Evolutionary conservation across 53 echinoderm and acorn worm species (phyloP).

Genomic region (Stichopus horrens): DNA sequence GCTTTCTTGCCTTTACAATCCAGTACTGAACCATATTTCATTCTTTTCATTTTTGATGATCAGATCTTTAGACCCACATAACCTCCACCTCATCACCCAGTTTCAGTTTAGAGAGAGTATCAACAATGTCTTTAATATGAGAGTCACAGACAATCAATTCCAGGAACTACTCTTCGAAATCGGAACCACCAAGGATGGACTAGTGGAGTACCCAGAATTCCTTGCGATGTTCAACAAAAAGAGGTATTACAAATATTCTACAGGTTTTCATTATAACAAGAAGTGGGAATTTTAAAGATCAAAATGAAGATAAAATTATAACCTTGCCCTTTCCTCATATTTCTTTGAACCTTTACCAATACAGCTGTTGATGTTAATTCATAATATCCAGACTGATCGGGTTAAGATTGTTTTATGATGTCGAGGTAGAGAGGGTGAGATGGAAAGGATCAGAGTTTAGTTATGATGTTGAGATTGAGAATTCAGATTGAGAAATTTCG

Average conservation of each 20-base stretch:
- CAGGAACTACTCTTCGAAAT: constrained; percentile 73
- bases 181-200: constrained; percentile 72
- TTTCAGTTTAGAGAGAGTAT: constrained; percentile 74
- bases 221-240: constrained; percentile 88
- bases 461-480: too few relatives aligned
- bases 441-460: too few relatives aligned
- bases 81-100: constrained; percentile 78
- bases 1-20: too few relatives aligned
- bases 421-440: too few relatives aligned
- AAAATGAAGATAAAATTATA: neutral
- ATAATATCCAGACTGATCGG: too few relatives aligned
- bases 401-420: too few relatives aligned
- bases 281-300: neutral
- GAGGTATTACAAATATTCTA: constrained; percentile 55
- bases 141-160: constrained; percentile 68
- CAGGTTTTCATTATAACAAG: neutral
- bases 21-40: too few relatives aligned
- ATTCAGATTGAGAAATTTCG: too few relatives aligned
- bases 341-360: too few relatives aligned
- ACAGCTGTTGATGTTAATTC: too few relatives aligned
- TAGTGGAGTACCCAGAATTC: constrained; percentile 91
- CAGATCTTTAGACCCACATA: constrained; percentile 68
- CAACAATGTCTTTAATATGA: constrained; percentile 74
- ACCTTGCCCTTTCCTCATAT: too few relatives aligned
- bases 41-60: too few relatives aligned